Base-by-base conservation (phyloP, 2,888 invertebrate genomes). In the Bombyx huttoni region DNA sequence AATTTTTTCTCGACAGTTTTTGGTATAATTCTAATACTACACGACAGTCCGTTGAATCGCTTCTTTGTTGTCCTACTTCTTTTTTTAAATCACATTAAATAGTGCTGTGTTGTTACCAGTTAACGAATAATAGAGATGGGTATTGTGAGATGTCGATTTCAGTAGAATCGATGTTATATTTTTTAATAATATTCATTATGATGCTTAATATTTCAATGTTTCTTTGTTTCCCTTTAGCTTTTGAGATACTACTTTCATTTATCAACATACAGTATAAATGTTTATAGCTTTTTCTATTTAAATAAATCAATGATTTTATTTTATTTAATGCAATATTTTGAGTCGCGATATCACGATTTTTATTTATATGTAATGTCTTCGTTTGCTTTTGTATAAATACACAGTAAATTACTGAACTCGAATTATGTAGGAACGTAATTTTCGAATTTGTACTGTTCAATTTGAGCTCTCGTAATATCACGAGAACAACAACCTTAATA, bases 61-160 rank as follows among this genome's bases (percentile, higher is more conserved):
- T 67, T 73, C 68, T 73, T 72, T 73, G 70, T 73, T 67, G 62
- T 71, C 61, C 66, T 64, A 68, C 60, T 58, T 10, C 3, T 40
- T 10, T 10, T 62, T 62, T 57, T 62, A 61, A 59, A 59, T 59
- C 63, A 65, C 59, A 62, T 65, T 64, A 70, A 60, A 70, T 73
- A 75, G 68, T 68, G 73, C 71, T 67, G 69, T 12, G 3, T 82
- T 81, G 85, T 85, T 85, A 85, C 85, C 85, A 85, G 64, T 73
- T 80, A 82, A 76, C 69, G 67, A 61, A 40, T 77, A 72, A 67
- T 68, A 53, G 58, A 65, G 57, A 62, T 57, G 57, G 51, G 40
- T 40, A 12, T 8, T 40, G 24, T 40, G 40, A 7, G 12, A 40
- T 40, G 12, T 40, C 40, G 40, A 40, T 12, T 40, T 40, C 9